Percentiles rank a stretch among this genome's conserved stretches.
These are phyloP conservation scores for Drosophila recens DNA, from an alignment of 2,888 invertebrate genomes.

Conservation along the genomic window DNA sequence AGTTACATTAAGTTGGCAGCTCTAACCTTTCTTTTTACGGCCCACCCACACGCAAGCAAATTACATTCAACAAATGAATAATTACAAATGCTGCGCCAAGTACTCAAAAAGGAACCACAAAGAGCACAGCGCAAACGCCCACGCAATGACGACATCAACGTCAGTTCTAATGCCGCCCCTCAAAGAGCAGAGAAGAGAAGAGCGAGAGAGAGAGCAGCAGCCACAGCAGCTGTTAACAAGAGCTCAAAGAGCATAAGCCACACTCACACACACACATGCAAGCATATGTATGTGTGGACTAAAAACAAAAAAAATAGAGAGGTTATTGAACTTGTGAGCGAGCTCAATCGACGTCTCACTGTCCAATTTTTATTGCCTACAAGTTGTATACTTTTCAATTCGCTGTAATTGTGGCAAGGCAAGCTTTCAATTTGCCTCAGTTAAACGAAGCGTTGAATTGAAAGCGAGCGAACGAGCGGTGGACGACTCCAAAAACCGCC, in stretches of 20 bases:
- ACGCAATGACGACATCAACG: slow-evolving; percentile 55
- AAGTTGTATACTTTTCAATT: slow-evolving; percentile 72
- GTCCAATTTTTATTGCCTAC: slow-evolving; percentile 76
- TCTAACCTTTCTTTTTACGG: slow-evolving; percentile 10
- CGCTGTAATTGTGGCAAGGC: slow-evolving; percentile 70
- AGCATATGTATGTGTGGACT: slow-evolving; percentile 4
- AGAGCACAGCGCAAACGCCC: slow-evolving; percentile 57
- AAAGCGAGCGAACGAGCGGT: slow-evolving; percentile 70
- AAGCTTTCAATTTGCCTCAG: slow-evolving; percentile 78
- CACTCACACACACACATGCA: slow-evolving; percentile 15
- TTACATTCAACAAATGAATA: slow-evolving; percentile 58
- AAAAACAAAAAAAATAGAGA: slow-evolving; percentile 43
- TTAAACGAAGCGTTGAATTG: slow-evolving; percentile 80
- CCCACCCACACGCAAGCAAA: slow-evolving; percentile 39
- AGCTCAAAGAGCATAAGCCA: slow-evolving; percentile 41
- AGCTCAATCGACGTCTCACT: slow-evolving; percentile 48
- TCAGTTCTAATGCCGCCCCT: slow-evolving; percentile 33
- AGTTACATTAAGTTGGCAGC: slow-evolving; percentile 29
- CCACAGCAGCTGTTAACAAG: slow-evolving; percentile 26
- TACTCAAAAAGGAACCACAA: slow-evolving; percentile 60
- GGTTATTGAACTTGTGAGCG: slow-evolving; percentile 66
- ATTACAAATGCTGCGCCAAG: slow-evolving; percentile 57
- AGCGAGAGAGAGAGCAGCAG: background rate
- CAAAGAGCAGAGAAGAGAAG: background rate
- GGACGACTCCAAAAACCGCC: slow-evolving; percentile 23